Evolutionary conservation across 2,113 vertebrate species (phyloP), one percentile per base, ranked within the genome.

Genomic region (Nerophis ophidion): DNA sequence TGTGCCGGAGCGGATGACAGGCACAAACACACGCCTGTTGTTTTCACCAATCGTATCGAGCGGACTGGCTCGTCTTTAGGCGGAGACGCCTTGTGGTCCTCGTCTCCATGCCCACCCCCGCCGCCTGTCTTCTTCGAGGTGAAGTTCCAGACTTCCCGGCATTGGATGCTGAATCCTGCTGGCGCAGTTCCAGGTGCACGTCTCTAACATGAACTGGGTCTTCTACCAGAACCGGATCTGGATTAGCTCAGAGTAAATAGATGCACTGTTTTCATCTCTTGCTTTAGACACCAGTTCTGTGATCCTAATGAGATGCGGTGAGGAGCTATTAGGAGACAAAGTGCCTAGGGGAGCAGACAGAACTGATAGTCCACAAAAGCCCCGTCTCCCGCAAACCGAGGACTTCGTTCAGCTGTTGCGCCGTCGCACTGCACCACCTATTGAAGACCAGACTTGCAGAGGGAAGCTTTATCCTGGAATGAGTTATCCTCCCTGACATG

Each of bases 371-470:
- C 34, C 63, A 14, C 55, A 26, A 48, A 19, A 9, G 13, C 60
- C 57, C 12, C 9, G 17, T 34, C 61, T 71, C 68, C 54, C 59
- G 40, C 66, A 72, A 81, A 83, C 38, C 75, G 70, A 73, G 75
- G 71, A 71, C 66, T 70, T 66, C 70, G 62, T 69, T 50, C n/a
- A 72, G 38, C 76, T 78, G 74, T 81, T 82, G 72, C 79, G 55
- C 70, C 82, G 84, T 80, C 83, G 76, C 84, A 84, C 76, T 84
- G 84, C 86, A 82, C 84, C 85, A 87, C 83, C 86, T 82, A 81
- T 84, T 72, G 79, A 56, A 74, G 68, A 45, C 66, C 63, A 57
- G 13, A 12, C 63, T 72, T 65, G 71, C 61, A 63, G 58, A 51
- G 26, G 0, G 62, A 48, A 68, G 42, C 12, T 72, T 62, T 56